Evolutionary conservation across 2,888 invertebrate genomes (phyloP).

Genomic region (Diachrysia chrysitis): DNA sequence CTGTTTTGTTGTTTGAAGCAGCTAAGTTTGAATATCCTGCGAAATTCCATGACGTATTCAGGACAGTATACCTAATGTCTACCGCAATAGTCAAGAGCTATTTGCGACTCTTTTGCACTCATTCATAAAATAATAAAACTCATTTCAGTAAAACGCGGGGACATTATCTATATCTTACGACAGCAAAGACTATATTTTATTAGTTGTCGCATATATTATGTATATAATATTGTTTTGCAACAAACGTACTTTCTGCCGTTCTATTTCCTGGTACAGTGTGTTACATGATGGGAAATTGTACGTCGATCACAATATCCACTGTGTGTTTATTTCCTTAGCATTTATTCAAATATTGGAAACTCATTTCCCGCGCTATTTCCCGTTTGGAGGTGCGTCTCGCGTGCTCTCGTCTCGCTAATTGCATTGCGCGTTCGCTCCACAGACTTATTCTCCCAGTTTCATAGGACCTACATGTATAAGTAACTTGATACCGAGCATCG

Average conservation of each 20-base stretch:
- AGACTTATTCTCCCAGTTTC: constrained; percentile 51
- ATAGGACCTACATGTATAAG: constrained; percentile 20
- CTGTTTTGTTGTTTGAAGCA: not conserved
- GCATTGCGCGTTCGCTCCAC: constrained; percentile 51
- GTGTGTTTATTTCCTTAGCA: constrained; percentile 83
- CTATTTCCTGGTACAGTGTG: constrained; percentile 65
- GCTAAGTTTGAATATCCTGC: not conserved
- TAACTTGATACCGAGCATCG: constrained; percentile 16
- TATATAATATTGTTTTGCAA: constrained; percentile 40
- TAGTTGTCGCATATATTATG: not conserved
- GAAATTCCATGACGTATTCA: not conserved
- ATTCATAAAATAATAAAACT: not conserved
- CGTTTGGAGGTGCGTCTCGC: constrained; percentile 58
- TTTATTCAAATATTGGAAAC: constrained; percentile 86
- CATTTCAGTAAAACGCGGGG: not conserved
- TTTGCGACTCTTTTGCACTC: not conserved
- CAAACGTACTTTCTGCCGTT: constrained; percentile 58
- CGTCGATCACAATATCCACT: constrained; percentile 81
- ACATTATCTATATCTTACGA: not conserved
- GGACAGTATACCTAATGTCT: not conserved
- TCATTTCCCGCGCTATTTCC: constrained; percentile 86
- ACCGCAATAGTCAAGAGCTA: not conserved
- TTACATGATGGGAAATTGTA: constrained; percentile 71
- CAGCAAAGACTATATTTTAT: not conserved
- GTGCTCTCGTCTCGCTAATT: constrained; percentile 56